Conservation (phyloP, 2,113 vertebrate genomes). For the Corythaeola cristata region DNA sequence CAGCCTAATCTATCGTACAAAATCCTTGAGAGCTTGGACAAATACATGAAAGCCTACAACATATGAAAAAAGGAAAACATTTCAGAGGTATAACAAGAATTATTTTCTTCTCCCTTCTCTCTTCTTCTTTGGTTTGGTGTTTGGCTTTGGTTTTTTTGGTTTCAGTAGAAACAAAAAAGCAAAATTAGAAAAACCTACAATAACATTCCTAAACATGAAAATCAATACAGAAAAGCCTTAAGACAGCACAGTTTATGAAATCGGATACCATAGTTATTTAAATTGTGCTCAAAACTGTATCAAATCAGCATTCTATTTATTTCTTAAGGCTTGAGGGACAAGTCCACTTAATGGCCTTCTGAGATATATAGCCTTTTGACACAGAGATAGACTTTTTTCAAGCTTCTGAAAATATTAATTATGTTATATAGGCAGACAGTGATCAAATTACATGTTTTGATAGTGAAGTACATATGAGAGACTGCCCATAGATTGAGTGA, state of each 20-base stretch:
- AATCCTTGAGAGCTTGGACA: background rate
- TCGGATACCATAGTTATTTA: background rate
- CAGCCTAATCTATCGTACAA: background rate
- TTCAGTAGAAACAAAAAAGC: background rate
- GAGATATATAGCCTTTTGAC: slow-evolving; percentile 22
- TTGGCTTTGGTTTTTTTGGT: background rate
- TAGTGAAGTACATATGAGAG: background rate
- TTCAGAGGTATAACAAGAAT: background rate
- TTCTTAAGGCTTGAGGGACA: background rate
- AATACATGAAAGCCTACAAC: background rate
- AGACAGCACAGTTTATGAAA: background rate
- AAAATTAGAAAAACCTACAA: background rate
- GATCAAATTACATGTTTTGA: slow-evolving; percentile 25
- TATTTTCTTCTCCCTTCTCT: background rate
- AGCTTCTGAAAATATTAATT: background rate
- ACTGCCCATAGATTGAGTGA: background rate
- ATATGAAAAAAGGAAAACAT: background rate
- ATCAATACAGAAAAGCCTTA: background rate
- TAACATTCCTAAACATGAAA: background rate
- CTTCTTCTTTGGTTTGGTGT: background rate
- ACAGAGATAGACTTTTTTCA: background rate
- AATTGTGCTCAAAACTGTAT: background rate
- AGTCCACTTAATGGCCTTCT: background rate
- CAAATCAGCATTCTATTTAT: slow-evolving; percentile 19
- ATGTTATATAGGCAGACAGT: background rate